Evolutionary conservation across 2,113 vertebrate genomes (phyloP), one percentile per base, ranked within the genome.

Genomic region (Gracilinanus agilis): DNA sequence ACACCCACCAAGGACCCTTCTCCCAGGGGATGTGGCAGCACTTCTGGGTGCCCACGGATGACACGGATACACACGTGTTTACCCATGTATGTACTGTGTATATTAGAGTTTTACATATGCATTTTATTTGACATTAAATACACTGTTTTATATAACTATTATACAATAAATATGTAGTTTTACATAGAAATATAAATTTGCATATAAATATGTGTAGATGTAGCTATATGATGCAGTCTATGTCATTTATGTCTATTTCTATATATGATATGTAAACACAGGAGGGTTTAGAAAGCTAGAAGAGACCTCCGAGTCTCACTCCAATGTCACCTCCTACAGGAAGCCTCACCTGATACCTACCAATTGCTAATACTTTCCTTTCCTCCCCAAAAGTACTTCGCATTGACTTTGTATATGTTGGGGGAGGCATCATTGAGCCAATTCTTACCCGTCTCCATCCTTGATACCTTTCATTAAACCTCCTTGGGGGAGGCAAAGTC

Each of bases 1-100:
- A 55, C 53, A 94, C 44, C 90, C 40, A 54, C 44, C 49, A 94
- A 89, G 88, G 55, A 40, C 90, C 54, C 53, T 34, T 40, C 83
- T 92, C 91, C 94, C 75, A 93, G 90, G 25, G 94, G 90, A 89
- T 75, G 96, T 93, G 55, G 67, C 44, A 44, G 2, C 92, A n/a
- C 19, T 54, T 67, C 61, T 75, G 13, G 9, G 40, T 40, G n/a
- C n/a, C 34, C n/a, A 40, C n/a, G 40, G n/a, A 83, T 8, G 9
- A 40, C n/a, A 49, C 5, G 49, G 49, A 49, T 49, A 5, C 49
- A 49, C 2, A 49, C 5, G 5, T 49, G 49, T 49, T 49, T 49
- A 49, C 49, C 49, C 49, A 49, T 49, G 49, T 49, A 49, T 49
- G 49, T 49, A 49, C 5, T 49, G 49, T 49, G 49, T 49, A 2